These are phyloP conservation scores for Chloebia gouldiae DNA, from an alignment of 2,113 vertebrate genomes.

Conservation along the genomic window DNA sequence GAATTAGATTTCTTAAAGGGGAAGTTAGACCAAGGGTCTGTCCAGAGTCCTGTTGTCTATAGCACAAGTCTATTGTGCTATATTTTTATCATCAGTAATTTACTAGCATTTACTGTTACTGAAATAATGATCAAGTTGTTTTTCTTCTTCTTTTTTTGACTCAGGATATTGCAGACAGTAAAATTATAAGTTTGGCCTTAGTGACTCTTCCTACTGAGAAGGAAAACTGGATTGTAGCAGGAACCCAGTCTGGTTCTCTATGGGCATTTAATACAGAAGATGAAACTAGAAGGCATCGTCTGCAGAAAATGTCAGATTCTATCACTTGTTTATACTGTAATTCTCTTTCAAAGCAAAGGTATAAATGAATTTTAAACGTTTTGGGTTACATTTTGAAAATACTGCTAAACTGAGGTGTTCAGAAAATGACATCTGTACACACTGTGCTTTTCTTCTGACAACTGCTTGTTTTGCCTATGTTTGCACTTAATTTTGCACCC, in stretches of 20 bases:
- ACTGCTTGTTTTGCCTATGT: background rate
- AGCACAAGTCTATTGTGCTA: background rate
- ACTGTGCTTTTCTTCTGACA: background rate
- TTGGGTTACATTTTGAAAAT: background rate
- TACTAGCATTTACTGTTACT: background rate
- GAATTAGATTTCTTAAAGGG: background rate
- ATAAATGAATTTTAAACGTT: background rate
- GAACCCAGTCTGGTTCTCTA: constrained; percentile 87
- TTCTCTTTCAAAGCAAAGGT: constrained; percentile 78
- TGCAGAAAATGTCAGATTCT: constrained; percentile 86
- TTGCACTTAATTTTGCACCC: background rate
- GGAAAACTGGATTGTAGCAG: constrained; percentile 88
- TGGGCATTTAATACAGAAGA: constrained; percentile 78
- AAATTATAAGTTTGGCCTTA: constrained; percentile 84
- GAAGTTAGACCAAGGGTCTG: background rate
- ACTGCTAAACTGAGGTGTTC: background rate
- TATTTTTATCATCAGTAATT: background rate
- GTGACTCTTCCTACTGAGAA: constrained; percentile 78
- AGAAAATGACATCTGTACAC: background rate
- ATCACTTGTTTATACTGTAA: constrained; percentile 89
- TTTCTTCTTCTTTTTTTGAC: background rate
- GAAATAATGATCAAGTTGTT: background rate
- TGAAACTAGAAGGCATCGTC: constrained; percentile 70
- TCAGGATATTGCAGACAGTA: constrained; percentile 84
- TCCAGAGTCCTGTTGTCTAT: background rate